Evolutionary conservation across 2,888 invertebrate genomes (phyloP).

Genomic region (Leptarthrus brevirostris): DNA sequence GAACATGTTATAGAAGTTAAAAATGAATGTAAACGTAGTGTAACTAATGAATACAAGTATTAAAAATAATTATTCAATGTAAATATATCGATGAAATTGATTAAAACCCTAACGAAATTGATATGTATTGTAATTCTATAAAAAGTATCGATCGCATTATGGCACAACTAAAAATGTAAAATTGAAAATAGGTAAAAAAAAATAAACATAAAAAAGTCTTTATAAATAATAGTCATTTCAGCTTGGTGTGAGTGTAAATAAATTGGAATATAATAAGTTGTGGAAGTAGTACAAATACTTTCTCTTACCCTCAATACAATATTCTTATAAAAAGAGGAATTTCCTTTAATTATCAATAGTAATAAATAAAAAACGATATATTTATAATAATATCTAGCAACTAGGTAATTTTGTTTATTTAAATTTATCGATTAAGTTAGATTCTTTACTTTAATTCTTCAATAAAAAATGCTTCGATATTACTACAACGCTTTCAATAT

Average conservation of each 20-base stretch:
- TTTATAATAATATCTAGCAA: conserved; percentile 37
- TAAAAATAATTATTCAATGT: too few species aligned
- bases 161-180: too few species aligned
- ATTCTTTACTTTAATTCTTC: too few species aligned
- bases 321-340: conserved; percentile 42
- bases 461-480: conserved; percentile 45
- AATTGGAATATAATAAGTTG: conserved; percentile 41
- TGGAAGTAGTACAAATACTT: conserved; percentile 45
- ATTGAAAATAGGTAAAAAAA: conserved; percentile 1
- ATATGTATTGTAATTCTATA: too few species aligned
- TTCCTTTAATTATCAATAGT: conserved; percentile 36
- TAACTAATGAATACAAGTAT: too few species aligned
- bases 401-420: conserved; percentile 25
- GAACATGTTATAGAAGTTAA: too few species aligned
- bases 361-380: conserved; percentile 40
- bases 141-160: too few species aligned
- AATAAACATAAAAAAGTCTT: conserved; percentile 16
- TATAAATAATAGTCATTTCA: conserved; percentile 26
- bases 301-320: conserved; percentile 28
- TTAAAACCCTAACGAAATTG: too few species aligned
- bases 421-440: conserved; percentile 41
- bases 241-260: conserved; percentile 15
- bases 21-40: too few species aligned
- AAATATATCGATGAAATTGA: too few species aligned
- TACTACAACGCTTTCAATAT: conserved; percentile 41